Evolutionary conservation across 2,797 vertebrate species (phyloP).

Genomic region (Morelia viridis): DNA sequence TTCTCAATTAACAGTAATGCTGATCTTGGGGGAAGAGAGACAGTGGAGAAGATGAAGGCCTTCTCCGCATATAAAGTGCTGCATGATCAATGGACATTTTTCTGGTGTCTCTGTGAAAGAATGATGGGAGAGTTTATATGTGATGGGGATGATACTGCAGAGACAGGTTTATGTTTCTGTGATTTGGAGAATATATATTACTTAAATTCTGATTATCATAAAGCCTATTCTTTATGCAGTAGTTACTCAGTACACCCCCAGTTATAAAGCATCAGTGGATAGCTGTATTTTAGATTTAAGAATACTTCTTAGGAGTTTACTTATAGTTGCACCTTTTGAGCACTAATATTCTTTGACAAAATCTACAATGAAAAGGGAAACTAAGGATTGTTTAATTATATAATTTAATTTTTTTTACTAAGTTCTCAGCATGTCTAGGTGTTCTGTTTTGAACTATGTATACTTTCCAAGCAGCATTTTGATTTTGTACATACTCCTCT

Average conservation of each 20-base stretch:
- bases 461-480: not conserved
- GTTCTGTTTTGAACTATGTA: not conserved
- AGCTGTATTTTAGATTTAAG: not conserved
- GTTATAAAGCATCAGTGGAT: not conserved
- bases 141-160: slow-evolving; percentile 66
- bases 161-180: slow-evolving; percentile 48
- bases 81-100: slow-evolving; percentile 70
- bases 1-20: slow-evolving; percentile 23
- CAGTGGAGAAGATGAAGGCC: slow-evolving; percentile 40
- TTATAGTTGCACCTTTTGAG: not conserved
- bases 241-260: fast-evolving
- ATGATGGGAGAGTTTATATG: slow-evolving; percentile 49
- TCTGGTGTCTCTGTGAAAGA: slow-evolving; percentile 56
- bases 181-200: slow-evolving; percentile 29
- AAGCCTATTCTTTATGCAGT: not conserved
- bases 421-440: not conserved
- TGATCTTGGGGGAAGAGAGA: slow-evolving; percentile 46
- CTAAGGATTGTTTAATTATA: not conserved
- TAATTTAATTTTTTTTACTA: not conserved
- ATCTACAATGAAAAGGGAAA: fast-evolving
- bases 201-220: not conserved
- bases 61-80: slow-evolving; percentile 66
- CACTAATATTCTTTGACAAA: not conserved
- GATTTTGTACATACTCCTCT: not conserved
- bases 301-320: slow-evolving; percentile 9